Evolutionary conservation across 30 jellyfish, hydroid and myxozoan species (phyloP), one percentile per base, ranked within the genome.

Genomic region (Clytia hemisphaerica): DNA sequence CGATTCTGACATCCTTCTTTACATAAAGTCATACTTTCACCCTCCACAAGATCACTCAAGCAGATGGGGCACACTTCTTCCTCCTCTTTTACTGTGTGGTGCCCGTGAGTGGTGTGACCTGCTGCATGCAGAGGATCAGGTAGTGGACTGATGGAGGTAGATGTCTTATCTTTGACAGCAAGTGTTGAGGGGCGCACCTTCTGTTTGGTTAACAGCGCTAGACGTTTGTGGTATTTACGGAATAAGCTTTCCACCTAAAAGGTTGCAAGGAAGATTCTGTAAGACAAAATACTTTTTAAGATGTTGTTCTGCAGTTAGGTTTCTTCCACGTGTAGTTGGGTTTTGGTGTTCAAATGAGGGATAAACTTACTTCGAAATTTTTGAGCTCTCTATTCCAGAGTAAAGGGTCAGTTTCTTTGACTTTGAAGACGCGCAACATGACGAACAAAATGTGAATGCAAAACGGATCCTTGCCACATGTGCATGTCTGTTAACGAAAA

Each of bases 21-120:
- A 36, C 98, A 89, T 44, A 82, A 49, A 37, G 98, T 89, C 95
- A 89, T 75, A 55, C 98, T 89, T 82, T 89, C 98, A 0, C 98
- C 98, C 48, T 89, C 98, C 16, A 89, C 98, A 80, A 89, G 83
- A 37, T 89, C 98, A 18, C 83, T 77, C 35, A 89, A 76, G 42
- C 98, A 89, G 31, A 89, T 89, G 19, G 98, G 98, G 45, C 98
- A 89, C 10, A 73, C 68, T 46, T 80, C 95, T 55, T 89, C 98
- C 34, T 89, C 98, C 21, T 89, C 98, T 50, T 60, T 77, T n/a
- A 66, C 80, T 30, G 55, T 64, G 4, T 70, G 77, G 15, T 21
- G 15, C 16, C 70, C 40, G 67, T 61, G 69, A 29, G 38, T 45
- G 4, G 85, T 57, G 26, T 37, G 67, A 14, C 68, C 88, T 4